These are phyloP conservation scores for Graphium colonna DNA, from an alignment of 2,888 invertebrate species.

Conservation along the genomic window DNA sequence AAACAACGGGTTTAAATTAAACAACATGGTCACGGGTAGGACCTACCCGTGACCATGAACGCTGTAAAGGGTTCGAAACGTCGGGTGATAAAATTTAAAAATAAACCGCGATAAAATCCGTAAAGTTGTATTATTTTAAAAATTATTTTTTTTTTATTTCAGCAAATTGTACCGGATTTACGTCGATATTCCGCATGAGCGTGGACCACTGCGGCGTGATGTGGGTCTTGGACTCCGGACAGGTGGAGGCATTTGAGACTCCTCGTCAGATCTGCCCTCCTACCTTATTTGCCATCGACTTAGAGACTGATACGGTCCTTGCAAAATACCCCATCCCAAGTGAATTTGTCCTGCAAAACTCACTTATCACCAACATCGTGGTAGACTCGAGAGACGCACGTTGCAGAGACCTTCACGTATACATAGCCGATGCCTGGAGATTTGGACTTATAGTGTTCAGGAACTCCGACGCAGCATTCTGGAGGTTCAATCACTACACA, in stretches of 20 bases:
- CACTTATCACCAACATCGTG: constrained; percentile 84
- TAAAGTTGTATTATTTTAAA: no score
- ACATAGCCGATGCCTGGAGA: constrained; percentile 85
- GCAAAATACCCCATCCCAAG: constrained; percentile 83
- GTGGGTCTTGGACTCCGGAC: constrained; percentile 91
- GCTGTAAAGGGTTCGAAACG: no score
- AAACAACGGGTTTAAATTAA: no score
- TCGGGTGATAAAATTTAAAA: no score
- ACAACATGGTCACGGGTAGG: no score
- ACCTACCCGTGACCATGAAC: no score
- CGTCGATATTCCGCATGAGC: constrained; percentile 88
- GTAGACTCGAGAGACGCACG: constrained; percentile 82
- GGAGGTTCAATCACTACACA: constrained; percentile 84
- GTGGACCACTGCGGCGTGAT: constrained; percentile 88
- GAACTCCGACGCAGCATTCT: constrained; percentile 78
- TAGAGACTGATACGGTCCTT: constrained; percentile 82
- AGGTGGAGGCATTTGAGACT: constrained; percentile 83
- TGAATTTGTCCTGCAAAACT: constrained; percentile 83
- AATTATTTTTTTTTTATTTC: no score
- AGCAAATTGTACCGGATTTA: constrained; percentile 81
- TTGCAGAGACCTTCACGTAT: constrained; percentile 83
- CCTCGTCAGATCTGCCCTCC: constrained; percentile 86
- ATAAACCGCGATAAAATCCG: no score
- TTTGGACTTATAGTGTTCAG: constrained; percentile 83
- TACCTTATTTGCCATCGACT: constrained; percentile 85